Evolutionary conservation across 2,797 vertebrate species (phyloP), one percentile per base, ranked within the genome.

Genomic region (Sebastiscus albofasciatus): DNA sequence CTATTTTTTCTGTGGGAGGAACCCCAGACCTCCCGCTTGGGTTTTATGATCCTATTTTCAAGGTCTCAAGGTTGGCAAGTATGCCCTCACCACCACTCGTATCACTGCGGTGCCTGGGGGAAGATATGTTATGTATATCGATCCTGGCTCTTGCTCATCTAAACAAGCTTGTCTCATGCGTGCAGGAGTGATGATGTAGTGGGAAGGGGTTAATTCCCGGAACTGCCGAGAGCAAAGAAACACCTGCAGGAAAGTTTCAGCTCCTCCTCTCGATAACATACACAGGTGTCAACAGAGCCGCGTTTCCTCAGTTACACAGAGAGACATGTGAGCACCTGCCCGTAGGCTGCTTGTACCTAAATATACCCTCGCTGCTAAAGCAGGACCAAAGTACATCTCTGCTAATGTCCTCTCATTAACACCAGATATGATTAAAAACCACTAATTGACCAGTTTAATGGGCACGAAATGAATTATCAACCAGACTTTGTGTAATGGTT

Each of bases 291-390:
- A 85, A 87, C 86, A 87, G 27, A 88, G 75, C 83, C 7, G 31
- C 2, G 64, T 79, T 83, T 89, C 83, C 86, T 82, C 69, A 58
- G 86, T 39, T 72, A 81, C 68, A 39, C 79, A 49, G 24, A 34
- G 4, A 74, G 73, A 70, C 88, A 26, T 91, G 88, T 86, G n/a
- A 56, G 83, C 77, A 75, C 90, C 84, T 83, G 88, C 80, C 84
- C 72, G 67, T 3, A 18, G 79, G 82, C 84, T 69, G 60, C 7
- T 13, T 39, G 49, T 3, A 26, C 18, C 49, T 74, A 79, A 85
- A 90, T 79, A 83, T 72, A 79, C 69, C 42, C 65, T 70, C 36
- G 0, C 18, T 34, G 36, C 67, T 61, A 27, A 52, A 70, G 72
- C 75, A 31, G 70, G 80, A 80, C 64, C 61, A 29, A 85, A 71